A percentile compares a stretch with the other conserved stretches of the same genome.
These are phyloP conservation scores for Chloropsis hardwickii DNA, from an alignment of 2,113 vertebrate genomes.

Conservation along the genomic window DNA sequence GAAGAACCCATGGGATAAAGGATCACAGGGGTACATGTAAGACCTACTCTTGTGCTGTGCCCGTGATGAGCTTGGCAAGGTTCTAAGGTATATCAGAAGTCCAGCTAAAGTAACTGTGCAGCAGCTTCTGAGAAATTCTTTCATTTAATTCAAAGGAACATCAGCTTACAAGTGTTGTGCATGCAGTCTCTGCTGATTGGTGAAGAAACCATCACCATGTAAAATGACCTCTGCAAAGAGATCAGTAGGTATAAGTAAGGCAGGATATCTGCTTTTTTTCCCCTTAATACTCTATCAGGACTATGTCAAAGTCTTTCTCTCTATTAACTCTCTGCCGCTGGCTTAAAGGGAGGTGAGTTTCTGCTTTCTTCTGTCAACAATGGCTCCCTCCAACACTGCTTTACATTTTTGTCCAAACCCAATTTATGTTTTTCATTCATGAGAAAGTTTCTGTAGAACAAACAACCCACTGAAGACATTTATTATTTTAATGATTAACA, in stretches of 20 bases:
- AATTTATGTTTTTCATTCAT: neutral
- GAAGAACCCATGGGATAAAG: neutral
- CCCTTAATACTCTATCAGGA: neutral
- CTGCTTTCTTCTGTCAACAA: neutral
- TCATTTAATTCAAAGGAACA: rapidly evolving
- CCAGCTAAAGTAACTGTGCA: neutral
- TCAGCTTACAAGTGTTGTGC: neutral
- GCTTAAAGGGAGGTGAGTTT: neutral
- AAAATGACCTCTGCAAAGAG: neutral
- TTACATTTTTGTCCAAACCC: neutral
- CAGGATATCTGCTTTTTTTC: neutral
- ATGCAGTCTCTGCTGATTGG: neutral
- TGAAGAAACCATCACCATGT: neutral
- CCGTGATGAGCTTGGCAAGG: neutral
- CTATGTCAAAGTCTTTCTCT: neutral
- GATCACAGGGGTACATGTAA: neutral
- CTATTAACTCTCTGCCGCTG: neutral
- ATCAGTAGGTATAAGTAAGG: neutral
- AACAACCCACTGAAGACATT: neutral
- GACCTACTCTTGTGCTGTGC: neutral
- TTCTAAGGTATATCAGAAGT: neutral
- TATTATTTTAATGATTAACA: neutral
- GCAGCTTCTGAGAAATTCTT: neutral
- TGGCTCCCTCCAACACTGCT: neutral
- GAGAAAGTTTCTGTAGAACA: neutral